Base-by-base conservation (phyloP, 2,888 invertebrate genomes). In the Polydrusus pterygomalis region DNA sequence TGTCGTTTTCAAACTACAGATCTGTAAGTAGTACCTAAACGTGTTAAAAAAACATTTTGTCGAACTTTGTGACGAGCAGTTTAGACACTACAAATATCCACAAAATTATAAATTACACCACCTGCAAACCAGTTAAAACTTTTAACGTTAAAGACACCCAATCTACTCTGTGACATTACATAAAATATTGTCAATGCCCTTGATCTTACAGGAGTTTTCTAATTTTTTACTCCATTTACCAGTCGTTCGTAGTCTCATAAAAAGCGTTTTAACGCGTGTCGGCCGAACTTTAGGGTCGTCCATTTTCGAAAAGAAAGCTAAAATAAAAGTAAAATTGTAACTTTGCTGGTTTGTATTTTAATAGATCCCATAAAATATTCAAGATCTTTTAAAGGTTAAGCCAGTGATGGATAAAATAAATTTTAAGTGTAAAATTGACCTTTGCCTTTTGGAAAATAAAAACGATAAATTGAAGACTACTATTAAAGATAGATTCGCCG, bases 221-320 rank as follows among this genome's bases (percentile, higher is more conserved):
- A 17, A 20, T 62, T 40, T 62, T 62, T 62, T 43, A 62, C 40
- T 18, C 43, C 62, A 40, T 62, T 62, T 38, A 40, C 43, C 62
- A 43, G 62, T 20, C 40, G 62, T 18, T 20, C 43, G 20, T 43
- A 43, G 34, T 34, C 34, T 34, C 43, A 40, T 62, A 60, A 60
- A 40, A 60, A 62, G 13, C 18, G 20, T 51, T 51, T 51, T 51
- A 51, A 51, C 18, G 17, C 43, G 20, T 18, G 10, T 62, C 34
- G 40, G 38, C 10, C 17, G 40, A 43, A 43, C 62, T 20, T 62
- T 40, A n/a, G 20, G 17, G 62, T 62, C 62, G 17, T 18, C 34
- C 13, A 62, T 40, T 17, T 10, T 40, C 17, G 1, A 6, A 43
- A 20, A 40, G 62, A 40, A 15, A 34, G 38, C 34, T 30, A 15